phyloP scores from a whole-genome alignment of 1,140 invertebrate genomes.

The Euwallacea similis region DNA sequence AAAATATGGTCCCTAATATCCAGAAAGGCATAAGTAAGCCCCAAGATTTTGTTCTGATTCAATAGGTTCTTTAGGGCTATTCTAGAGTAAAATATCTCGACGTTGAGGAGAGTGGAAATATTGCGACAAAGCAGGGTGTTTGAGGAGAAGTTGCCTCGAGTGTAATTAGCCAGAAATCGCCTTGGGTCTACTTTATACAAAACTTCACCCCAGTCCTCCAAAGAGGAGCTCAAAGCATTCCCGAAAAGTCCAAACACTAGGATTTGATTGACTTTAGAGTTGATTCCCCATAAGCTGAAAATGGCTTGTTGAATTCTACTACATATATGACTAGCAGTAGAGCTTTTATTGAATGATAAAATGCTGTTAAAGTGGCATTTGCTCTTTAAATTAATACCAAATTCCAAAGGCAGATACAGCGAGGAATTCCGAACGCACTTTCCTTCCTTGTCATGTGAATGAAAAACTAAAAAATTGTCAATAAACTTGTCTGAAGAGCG shows the following conservation, averaged over 20 bases:
- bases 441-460: constrained; percentile 50
- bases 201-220: constrained; percentile 61
- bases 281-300: constrained; percentile 51
- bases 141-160: constrained; percentile 54
- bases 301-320: constrained; percentile 55
- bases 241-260: constrained; percentile 60
- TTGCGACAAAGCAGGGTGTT: constrained; percentile 45
- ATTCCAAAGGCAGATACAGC: constrained; percentile 52
- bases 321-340: constrained; percentile 55
- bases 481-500: constrained; percentile 26
- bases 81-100: constrained; percentile 49
- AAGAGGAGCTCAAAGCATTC: constrained; percentile 56
- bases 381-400: constrained; percentile 58
- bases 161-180: constrained; percentile 50
- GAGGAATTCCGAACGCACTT: constrained; percentile 53
- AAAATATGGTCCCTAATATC: constrained; percentile 11
- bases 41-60: constrained; percentile 49
- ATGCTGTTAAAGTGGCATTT: constrained; percentile 51
- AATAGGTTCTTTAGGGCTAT: constrained; percentile 39
- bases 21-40: constrained; percentile 39
- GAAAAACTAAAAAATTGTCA: constrained; percentile 55
- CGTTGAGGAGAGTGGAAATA: constrained; percentile 41
- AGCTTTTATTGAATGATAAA: constrained; percentile 42
- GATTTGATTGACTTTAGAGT: constrained; percentile 50
- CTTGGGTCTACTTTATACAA: constrained; percentile 51